These are phyloP conservation scores for Lepidocyrtinus sp. DNA, from an alignment of 2,888 invertebrate genomes.

Conservation along the genomic window DNA sequence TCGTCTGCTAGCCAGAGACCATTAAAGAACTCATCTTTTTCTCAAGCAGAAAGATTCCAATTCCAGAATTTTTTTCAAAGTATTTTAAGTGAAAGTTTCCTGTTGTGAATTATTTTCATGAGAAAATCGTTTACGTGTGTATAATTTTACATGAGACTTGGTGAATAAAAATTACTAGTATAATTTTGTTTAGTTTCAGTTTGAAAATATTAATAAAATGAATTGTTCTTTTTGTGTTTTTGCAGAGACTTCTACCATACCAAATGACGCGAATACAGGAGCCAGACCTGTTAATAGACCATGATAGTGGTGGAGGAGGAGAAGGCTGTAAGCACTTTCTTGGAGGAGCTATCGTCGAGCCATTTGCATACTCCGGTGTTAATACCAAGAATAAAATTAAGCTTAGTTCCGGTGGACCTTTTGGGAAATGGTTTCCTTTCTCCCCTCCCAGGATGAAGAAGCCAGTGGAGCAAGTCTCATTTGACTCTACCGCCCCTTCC, in stretches of 20 bases:
- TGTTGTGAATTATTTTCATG: not conserved
- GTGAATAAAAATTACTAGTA: not conserved
- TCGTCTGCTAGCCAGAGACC: not conserved
- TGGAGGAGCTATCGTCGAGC: conserved; percentile 38
- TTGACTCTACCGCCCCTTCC: conserved; percentile 27
- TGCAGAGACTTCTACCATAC: conserved; percentile 42
- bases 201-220: not conserved
- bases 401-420: conserved; percentile 34
- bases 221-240: conserved; percentile 16
- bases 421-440: conserved; percentile 48
- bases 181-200: not conserved
- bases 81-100: conserved; percentile 3
- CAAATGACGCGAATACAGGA: conserved; percentile 62
- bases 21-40: not conserved
- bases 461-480: conserved; percentile 25
- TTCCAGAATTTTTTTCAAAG: conserved; percentile 5
- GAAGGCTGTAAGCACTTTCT: conserved; percentile 47
- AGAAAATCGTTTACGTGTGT: not conserved
- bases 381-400: conserved; percentile 16
- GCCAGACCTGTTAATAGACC: conserved; percentile 58
- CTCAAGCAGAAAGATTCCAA: too few species aligned
- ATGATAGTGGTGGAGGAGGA: conserved; percentile 53
- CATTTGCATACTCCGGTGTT: conserved; percentile 51
- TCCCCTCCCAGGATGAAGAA: conserved; percentile 33
- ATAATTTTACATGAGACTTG: not conserved